Evolutionary conservation across 2,113 vertebrate genomes (phyloP).

Genomic region (Neogale vison): DNA sequence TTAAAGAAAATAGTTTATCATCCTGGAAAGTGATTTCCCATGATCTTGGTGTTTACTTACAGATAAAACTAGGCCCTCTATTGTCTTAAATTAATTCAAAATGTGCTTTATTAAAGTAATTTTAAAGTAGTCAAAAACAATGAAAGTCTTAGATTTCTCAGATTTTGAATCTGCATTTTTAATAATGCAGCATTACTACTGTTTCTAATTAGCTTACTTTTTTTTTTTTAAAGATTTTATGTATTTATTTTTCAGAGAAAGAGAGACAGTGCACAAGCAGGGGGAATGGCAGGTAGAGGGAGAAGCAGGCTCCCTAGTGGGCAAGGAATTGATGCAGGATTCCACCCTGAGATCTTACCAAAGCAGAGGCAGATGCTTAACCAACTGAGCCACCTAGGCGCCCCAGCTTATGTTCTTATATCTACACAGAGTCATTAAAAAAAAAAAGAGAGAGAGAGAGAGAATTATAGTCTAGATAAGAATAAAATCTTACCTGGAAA

Average conservation of each 20-base stretch:
- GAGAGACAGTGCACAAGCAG: no score
- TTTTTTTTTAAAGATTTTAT: no score
- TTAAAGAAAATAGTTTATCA: not conserved
- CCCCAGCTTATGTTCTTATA: not conserved
- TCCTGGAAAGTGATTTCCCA: not conserved
- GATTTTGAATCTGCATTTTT: conserved; percentile 1
- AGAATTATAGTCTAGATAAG: not conserved
- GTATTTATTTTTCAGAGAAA: no score
- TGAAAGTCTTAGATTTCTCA: not conserved
- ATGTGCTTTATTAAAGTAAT: not conserved
- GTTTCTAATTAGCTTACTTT: not conserved
- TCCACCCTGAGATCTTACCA: no score
- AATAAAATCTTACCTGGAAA: not conserved
- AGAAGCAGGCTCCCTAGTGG: no score
- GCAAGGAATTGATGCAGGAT: no score
- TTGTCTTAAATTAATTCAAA: not conserved
- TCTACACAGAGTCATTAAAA: not conserved
- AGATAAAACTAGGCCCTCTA: not conserved
- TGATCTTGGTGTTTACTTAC: not conserved
- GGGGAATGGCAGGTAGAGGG: no score
- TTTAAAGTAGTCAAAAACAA: not conserved
- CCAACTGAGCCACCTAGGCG: no score
- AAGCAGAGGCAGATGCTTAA: no score
- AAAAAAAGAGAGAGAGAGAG: not conserved
- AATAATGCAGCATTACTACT: not conserved